Conservation (phyloP, 2,888 invertebrate species). For the Heliothis peltigera region DNA sequence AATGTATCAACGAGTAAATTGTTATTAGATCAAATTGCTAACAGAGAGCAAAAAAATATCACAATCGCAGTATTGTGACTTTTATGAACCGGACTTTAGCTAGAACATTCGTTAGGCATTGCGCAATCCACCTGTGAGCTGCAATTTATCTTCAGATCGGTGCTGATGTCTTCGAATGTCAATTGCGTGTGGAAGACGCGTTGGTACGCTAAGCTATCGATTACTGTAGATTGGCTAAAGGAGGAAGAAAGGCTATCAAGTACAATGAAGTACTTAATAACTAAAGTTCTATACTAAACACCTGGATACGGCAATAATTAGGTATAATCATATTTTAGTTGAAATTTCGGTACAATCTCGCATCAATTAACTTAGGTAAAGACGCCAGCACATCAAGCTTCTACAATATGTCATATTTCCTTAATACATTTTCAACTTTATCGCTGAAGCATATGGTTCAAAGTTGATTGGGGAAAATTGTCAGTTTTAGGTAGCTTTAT, state of each 20-base stretch:
- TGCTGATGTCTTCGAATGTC: conserved; percentile 16
- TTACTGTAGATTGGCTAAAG: conserved; percentile 1
- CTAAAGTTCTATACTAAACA: no score
- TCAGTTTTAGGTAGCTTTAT: no score
- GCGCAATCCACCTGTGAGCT: conserved; percentile 3
- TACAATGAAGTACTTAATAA: no score
- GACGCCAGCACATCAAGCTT: no score
- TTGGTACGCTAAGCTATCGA: conserved; percentile 4
- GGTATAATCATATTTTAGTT: no score
- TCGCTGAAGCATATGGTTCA: no score
- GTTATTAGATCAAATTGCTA: conserved; percentile 24
- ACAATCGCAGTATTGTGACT: conserved; percentile 12
- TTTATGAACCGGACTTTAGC: conserved; percentile 28
- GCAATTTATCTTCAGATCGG: conserved; percentile 7
- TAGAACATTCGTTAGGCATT: conserved; percentile 18
- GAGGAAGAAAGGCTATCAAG: background rate
- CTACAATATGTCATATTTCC: no score
- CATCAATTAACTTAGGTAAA: no score
- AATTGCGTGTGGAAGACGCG: conserved; percentile 7
- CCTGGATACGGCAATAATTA: no score
- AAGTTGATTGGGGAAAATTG: no score
- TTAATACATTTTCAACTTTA: no score
- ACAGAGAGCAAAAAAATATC: conserved; percentile 33
- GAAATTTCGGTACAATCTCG: no score
- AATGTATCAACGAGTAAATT: conserved; percentile 29